phyloP scores from a whole-genome alignment of 2,797 vertebrate species.

The Pipistrellus pipistrellus region DNA sequence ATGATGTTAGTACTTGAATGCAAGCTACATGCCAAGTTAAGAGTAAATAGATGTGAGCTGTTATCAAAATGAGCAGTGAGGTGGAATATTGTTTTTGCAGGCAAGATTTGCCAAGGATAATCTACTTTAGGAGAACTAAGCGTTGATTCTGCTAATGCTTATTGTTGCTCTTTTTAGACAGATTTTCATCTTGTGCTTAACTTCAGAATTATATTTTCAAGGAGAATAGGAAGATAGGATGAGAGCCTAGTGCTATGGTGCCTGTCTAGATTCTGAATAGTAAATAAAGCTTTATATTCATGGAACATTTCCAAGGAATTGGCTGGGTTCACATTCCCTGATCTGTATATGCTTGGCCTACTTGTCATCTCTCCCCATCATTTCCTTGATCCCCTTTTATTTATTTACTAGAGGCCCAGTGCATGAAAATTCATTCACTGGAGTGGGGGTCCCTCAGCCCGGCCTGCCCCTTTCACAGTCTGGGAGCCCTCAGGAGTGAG shows the following conservation, averaged over 20 bases:
- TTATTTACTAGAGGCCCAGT: too few relatives aligned
- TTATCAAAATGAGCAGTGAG: conserved; percentile 59
- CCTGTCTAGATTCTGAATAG: background rate
- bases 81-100: conserved; percentile 59
- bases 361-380: background rate
- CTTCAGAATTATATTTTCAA: conserved; percentile 33
- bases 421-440: too few relatives aligned
- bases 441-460: too few relatives aligned
- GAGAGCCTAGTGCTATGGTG: background rate
- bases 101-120: conserved; percentile 50
- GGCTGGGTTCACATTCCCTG: background rate
- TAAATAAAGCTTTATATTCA: background rate
- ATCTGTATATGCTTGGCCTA: background rate
- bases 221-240: background rate
- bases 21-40: conserved; percentile 14
- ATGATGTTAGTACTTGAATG: conserved; percentile 39
- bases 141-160: background rate
- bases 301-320: background rate
- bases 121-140: conserved; percentile 12
- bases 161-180: background rate
- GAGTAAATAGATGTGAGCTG: conserved; percentile 66
- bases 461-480: too few relatives aligned
- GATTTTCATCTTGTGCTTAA: conserved; percentile 35
- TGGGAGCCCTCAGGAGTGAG: too few relatives aligned
- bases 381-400: background rate